phyloP scores from a whole-genome alignment of 2,797 vertebrate species.

The Enteromius anoplus region DNA sequence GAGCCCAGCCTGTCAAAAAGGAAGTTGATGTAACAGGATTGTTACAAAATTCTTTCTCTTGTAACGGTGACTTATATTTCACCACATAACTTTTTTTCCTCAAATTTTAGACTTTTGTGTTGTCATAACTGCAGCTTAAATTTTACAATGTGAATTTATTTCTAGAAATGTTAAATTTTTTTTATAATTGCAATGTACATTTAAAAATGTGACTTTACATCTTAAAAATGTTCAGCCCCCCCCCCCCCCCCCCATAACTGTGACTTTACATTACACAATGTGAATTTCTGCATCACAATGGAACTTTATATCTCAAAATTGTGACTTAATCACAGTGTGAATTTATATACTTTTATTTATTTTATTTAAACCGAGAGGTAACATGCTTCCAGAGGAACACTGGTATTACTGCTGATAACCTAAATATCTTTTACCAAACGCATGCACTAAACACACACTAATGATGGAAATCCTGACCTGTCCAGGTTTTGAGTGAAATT shows the following conservation, averaged over 20 bases:
- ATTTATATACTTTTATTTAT: background rate
- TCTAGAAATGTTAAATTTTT: background rate
- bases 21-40: background rate
- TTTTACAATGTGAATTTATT: background rate
- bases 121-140: background rate
- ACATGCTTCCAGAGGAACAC: background rate
- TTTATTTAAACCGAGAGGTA: background rate
- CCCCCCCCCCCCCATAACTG: background rate
- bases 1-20: constrained; percentile 69
- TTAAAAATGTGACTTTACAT: background rate
- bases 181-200: background rate
- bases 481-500: constrained; percentile 62
- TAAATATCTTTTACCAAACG: background rate
- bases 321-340: background rate
- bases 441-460: background rate
- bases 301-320: background rate
- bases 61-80: background rate
- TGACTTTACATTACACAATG: constrained; percentile 3
- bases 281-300: background rate
- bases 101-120: background rate
- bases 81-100: background rate
- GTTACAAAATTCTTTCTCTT: background rate
- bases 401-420: background rate
- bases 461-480: constrained; percentile 63
- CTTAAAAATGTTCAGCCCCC: background rate